Percentiles rank a stretch among this genome's conserved stretches.
These are phyloP conservation scores for Telmatochromis bifrenatus DNA, from an alignment of 2,113 vertebrate species.

Conservation along the genomic window DNA sequence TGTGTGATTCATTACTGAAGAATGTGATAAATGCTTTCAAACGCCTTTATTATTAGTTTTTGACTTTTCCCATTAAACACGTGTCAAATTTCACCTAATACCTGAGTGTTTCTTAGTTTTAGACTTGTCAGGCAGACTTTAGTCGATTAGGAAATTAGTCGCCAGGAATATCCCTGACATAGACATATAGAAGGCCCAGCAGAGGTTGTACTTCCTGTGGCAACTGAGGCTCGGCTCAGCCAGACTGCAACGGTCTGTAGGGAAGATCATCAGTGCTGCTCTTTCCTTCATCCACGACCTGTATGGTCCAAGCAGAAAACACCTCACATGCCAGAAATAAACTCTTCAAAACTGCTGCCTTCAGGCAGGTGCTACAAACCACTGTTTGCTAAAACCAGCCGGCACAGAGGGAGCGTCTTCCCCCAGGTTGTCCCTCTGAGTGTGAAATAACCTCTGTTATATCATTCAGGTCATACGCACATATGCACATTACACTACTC, in stretches of 20 bases:
- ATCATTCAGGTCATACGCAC: neutral
- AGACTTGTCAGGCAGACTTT: neutral
- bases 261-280: neutral
- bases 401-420: neutral
- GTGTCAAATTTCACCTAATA: neutral
- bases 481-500: neutral
- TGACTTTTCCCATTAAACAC: neutral
- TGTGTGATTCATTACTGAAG: neutral
- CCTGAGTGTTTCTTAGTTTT: neutral
- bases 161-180: neutral
- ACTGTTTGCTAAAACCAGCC: neutral
- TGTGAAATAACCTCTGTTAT: neutral
- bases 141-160: neutral
- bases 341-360: neutral
- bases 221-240: neutral
- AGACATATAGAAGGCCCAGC: neutral
- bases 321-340: neutral
- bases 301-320: neutral
- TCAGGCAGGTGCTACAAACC: neutral
- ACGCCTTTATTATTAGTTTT: neutral
- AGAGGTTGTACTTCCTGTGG: neutral
- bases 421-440: neutral
- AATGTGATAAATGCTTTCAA: neutral
- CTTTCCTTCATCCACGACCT: neutral
- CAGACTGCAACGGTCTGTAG: neutral